phyloP scores from a whole-genome alignment of 1,140 invertebrate genomes.

The roundworm (Caenorhabditis elegans) region WBcel235 BX284605.5:10182501-10183000 shows the following conservation, averaged over 20 bases:
- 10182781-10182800: slow-evolving; percentile 95
- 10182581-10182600: slow-evolving; percentile 83
- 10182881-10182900: background rate
- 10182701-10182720: slow-evolving; percentile 89
- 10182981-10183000: too few relatives aligned
- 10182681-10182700: slow-evolving; percentile 88
- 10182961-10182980: too few relatives aligned
- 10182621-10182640: slow-evolving; percentile 35
- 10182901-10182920: background rate
- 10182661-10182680: slow-evolving; percentile 84
- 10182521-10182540: slow-evolving; percentile 73
- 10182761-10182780: slow-evolving; percentile 98
- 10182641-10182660: slow-evolving; percentile 41
- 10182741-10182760: slow-evolving; percentile 97
- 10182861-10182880: slow-evolving; percentile 17
- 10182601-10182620: slow-evolving; percentile 38
- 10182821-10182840: background rate
- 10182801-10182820: background rate
- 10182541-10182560: slow-evolving; percentile 45
- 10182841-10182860: background rate
- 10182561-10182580: slow-evolving; percentile 49
- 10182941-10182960: background rate
- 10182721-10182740: slow-evolving; percentile 98
- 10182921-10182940: background rate
- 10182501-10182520: slow-evolving; percentile 98